Evolutionary conservation across 2,113 vertebrate genomes (phyloP).

Genomic region (Xenopus borealis): DNA sequence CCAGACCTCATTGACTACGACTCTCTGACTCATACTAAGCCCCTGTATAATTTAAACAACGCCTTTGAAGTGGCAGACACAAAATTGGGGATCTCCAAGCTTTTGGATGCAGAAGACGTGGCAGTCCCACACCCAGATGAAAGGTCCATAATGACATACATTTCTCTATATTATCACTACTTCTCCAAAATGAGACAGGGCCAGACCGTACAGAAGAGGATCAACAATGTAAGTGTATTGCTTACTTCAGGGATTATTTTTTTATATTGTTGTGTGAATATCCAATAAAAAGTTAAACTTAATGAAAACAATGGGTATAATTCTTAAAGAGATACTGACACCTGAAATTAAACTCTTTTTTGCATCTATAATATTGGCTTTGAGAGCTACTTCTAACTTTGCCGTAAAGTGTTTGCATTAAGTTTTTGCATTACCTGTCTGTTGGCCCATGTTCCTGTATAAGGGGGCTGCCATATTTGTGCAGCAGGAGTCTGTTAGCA

Average conservation of each 20-base stretch:
- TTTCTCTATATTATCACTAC: constrained; percentile 87
- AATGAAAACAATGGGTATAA: too few species aligned
- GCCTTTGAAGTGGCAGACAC: constrained; percentile 77
- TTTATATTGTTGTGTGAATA: background rate
- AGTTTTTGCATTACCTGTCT: too few species aligned
- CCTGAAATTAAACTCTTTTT: too few species aligned
- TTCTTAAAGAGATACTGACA: too few species aligned
- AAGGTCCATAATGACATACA: constrained; percentile 87
- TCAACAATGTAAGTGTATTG: constrained; percentile 69
- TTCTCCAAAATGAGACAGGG: constrained; percentile 81
- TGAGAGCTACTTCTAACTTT: too few species aligned
- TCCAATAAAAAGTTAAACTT: background rate
- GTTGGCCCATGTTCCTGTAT: too few species aligned
- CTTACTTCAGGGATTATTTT: background rate
- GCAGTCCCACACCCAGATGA: constrained; percentile 76
- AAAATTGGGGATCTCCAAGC: constrained; percentile 76
- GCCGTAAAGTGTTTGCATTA: too few species aligned
- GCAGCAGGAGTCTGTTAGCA: too few species aligned
- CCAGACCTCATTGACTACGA: constrained; percentile 81
- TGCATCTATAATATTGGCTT: too few species aligned
- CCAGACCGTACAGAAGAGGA: constrained; percentile 78
- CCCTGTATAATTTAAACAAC: constrained; percentile 69
- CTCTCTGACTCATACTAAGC: constrained; percentile 58
- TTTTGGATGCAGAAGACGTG: constrained; percentile 85
- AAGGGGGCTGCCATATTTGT: too few species aligned